phyloP scores from a whole-genome alignment of 2,888 invertebrate genomes.

The Meghimatium bilineatum region DNA sequence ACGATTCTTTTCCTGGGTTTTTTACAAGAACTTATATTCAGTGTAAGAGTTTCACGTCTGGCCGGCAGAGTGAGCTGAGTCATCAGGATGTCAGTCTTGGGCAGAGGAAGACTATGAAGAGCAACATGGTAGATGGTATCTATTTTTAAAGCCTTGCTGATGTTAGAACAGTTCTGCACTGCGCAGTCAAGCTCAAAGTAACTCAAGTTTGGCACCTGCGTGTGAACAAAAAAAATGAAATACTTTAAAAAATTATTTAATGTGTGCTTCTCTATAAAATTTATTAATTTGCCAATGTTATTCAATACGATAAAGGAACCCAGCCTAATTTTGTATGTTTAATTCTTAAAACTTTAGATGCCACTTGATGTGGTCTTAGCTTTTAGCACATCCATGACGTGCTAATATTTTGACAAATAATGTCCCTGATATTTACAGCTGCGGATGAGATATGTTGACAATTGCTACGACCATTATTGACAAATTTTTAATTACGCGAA shows the following conservation, averaged over 20 bases:
- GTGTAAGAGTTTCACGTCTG: neutral
- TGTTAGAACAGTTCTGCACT: neutral
- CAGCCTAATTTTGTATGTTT: no score
- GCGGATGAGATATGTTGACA: no score
- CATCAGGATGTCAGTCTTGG: constrained; percentile 17
- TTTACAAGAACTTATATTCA: constrained; percentile 37
- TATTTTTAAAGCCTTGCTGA: neutral
- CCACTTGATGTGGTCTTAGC: no score
- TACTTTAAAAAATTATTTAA: neutral
- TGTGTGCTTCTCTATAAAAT: no score
- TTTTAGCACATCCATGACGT: no score
- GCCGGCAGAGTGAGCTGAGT: constrained; percentile 5
- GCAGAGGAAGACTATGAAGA: constrained; percentile 57
- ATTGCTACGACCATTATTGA: no score
- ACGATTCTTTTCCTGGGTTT: constrained; percentile 58
- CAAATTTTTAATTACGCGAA: no score
- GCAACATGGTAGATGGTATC: constrained; percentile 55
- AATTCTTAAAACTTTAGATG: no score
- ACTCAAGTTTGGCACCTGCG: constrained; percentile 16
- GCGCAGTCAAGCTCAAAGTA: constrained; percentile 2
- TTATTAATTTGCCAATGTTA: no score
- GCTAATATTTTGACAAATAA: no score
- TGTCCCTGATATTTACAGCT: no score
- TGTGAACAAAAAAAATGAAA: neutral
- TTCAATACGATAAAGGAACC: no score